Base-by-base conservation (phyloP, 2,888 invertebrate species). In the Ophioninae sp. region DNA sequence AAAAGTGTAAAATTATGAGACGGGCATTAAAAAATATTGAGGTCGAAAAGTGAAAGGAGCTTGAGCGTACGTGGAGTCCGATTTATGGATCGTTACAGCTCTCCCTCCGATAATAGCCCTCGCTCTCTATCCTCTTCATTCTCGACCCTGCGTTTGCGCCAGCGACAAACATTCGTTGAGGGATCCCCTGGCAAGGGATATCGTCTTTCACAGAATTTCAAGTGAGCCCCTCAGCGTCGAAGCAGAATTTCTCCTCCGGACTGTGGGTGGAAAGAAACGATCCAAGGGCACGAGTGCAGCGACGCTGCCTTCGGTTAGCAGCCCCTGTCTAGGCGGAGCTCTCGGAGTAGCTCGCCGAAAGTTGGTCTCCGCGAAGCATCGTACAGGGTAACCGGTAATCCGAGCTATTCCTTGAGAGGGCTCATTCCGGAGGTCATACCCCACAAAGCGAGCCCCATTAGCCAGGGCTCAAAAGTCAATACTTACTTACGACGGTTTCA, bases 161-260 rank as follows among this genome's bases (percentile, higher is more conserved):
- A 37, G 82, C 82, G 79, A 82, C 87, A 88, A 89, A 91, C 90
- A 91, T 91, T 91, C 91, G 90, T 91, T 91, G 91, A 90, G 59
- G 30, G 6, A 1, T 20, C 23, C 72, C 23, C 44, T 20, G 86
- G 85, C 63, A 13, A 64, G 80, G 86, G 87, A 88, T 91, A 91
- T 91, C 91, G 87, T 81, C 87, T 91, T 90, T 88, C 91, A 83
- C 84, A 86, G 87, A 89, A 90, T 90, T 91, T 90, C 87, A 90
- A 90, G 88, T 85, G 85, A 78, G 74, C 39, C 30, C 69, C 71
- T 72, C 81, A 75, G 83, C 86, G 82, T 82, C 85, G 75, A 84
- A 78, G 81, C 77, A 74, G 81, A 83, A 87, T 83, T 85, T 87
- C 85, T 86, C 85, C 73, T 61, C 41, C 13, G 13, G 61, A 13